Percentiles rank a stretch among this genome's conserved stretches.
phyloP scores from a whole-genome alignment of 2,888 invertebrate species.

The Podotricha telesiphe region DNA sequence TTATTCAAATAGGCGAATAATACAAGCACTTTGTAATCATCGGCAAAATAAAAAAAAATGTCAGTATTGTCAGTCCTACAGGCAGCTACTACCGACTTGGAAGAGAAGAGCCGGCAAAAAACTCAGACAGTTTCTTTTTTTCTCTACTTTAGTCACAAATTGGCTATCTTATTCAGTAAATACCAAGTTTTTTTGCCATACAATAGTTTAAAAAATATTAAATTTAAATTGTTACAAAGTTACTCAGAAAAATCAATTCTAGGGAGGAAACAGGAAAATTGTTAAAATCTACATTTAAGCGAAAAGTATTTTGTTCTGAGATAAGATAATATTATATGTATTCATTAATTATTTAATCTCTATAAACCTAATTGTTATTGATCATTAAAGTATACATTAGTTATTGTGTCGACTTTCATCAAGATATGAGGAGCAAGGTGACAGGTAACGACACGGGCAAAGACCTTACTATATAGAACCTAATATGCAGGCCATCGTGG shows the following conservation, averaged over 20 bases:
- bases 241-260: neutral
- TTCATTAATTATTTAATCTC: neutral
- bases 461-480: neutral
- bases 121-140: too few relatives aligned
- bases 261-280: neutral
- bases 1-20: too few relatives aligned
- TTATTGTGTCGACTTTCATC: neutral
- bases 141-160: too few relatives aligned
- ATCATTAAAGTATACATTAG: neutral
- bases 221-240: neutral
- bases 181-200: too few relatives aligned
- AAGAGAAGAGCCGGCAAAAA: too few relatives aligned
- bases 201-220: too few relatives aligned
- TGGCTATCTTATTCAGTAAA: too few relatives aligned
- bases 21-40: too few relatives aligned
- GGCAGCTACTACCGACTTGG: too few relatives aligned
- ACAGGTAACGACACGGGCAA: neutral
- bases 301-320: neutral
- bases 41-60: too few relatives aligned
- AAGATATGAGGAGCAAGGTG: neutral
- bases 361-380: constrained; percentile 1
- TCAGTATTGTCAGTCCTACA: too few relatives aligned
- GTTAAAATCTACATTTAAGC: neutral
- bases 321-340: neutral
- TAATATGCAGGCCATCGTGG: too few relatives aligned